Evolutionary conservation across 2,888 invertebrate species (phyloP).

Genomic region (Salpingus planirostris): DNA sequence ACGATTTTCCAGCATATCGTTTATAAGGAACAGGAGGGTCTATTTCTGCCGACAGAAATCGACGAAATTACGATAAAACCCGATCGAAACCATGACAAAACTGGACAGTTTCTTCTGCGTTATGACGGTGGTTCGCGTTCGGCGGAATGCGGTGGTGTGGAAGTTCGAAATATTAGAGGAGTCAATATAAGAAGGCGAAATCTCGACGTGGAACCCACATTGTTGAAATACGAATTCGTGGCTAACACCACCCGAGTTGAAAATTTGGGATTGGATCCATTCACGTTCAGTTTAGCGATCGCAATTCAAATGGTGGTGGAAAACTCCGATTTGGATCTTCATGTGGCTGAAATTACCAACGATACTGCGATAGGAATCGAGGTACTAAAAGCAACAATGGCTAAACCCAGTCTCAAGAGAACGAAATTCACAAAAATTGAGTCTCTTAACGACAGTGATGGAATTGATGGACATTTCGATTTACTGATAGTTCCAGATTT

Average conservation of each 20-base stretch:
- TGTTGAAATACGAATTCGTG: constrained; percentile 65
- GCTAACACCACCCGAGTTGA: constrained; percentile 31
- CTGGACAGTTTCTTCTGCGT: not conserved
- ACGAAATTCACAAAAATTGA: constrained; percentile 2
- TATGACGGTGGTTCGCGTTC: constrained; percentile 3
- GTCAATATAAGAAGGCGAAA: constrained; percentile 59
- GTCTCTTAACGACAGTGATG: constrained; percentile 1
- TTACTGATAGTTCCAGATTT: constrained; percentile 4
- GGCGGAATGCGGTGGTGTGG: constrained; percentile 58
- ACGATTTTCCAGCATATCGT: constrained; percentile 57
- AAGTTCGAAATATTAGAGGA: constrained; percentile 64
- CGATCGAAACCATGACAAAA: constrained; percentile 21
- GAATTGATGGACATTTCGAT: constrained; percentile 2
- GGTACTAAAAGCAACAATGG: too few species aligned
- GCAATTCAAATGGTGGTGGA: constrained; percentile 13
- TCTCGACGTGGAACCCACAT: constrained; percentile 59
- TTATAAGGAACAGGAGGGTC: constrained; percentile 44
- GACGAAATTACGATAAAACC: constrained; percentile 44
- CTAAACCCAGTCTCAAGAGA: not conserved
- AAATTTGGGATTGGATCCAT: constrained; percentile 3
- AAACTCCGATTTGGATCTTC: constrained; percentile 6
- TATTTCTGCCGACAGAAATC: constrained; percentile 57
- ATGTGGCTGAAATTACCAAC: not conserved
- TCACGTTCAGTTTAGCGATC: constrained; percentile 4
- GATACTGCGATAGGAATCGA: too few species aligned